Evolutionary conservation across 2,797 vertebrate genomes (phyloP).

Genomic region (Phoebastria nigripes): DNA sequence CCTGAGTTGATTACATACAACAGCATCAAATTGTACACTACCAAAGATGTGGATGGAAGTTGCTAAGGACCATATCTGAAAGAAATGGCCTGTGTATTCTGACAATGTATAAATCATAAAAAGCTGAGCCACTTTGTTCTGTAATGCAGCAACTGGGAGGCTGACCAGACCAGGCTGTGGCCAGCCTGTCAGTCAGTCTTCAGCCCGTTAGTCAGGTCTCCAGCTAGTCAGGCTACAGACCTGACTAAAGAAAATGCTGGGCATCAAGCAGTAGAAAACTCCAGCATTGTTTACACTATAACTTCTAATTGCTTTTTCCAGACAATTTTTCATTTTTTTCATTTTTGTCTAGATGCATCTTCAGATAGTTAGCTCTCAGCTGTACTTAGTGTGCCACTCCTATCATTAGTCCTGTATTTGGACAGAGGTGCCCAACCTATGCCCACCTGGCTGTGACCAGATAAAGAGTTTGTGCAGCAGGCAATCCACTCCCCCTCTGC

Average conservation of each 20-base stretch:
- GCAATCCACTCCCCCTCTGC: background rate
- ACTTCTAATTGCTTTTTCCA: background rate
- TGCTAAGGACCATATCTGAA: background rate
- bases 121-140: background rate
- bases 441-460: background rate
- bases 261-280: background rate
- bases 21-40: background rate
- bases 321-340: background rate
- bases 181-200: background rate
- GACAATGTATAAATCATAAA: background rate
- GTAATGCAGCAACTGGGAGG: background rate
- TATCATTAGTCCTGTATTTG: background rate
- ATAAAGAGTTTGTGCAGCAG: background rate
- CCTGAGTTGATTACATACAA: background rate
- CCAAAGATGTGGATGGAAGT: background rate
- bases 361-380: background rate
- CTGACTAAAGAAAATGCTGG: background rate
- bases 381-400: background rate
- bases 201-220: background rate
- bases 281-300: background rate
- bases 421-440: background rate
- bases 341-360: background rate
- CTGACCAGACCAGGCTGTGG: background rate
- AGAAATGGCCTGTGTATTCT: background rate
- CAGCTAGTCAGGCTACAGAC: background rate